A percentile compares a stretch with the other conserved stretches of the same genome.
Evolutionary conservation across 2,113 vertebrate genomes (phyloP).

Genomic region (Lepus timidus): DNA sequence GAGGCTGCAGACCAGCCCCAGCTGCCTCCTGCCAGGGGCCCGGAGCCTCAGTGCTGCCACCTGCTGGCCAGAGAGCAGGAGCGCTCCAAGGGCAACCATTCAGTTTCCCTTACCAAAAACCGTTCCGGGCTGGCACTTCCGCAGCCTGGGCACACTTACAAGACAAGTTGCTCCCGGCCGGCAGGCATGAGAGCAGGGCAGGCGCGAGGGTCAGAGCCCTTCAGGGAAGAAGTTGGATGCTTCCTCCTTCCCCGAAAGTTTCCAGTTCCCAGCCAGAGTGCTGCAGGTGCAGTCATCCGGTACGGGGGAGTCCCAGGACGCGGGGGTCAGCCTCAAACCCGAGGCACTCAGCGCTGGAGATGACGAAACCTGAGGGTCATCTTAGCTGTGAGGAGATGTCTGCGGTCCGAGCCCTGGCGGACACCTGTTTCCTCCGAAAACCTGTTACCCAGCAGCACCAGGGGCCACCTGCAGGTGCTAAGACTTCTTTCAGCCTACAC

Average conservation of each 20-base stretch:
- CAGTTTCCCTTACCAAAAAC: background rate
- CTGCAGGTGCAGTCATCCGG: no score
- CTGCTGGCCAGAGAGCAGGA: background rate
- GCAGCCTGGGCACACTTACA: background rate
- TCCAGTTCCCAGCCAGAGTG: background rate
- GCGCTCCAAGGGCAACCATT: no score
- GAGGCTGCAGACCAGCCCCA: background rate
- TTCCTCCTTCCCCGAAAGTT: background rate
- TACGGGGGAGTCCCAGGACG: no score
- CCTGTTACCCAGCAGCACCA: slow-evolving; percentile 70
- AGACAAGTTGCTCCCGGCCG: background rate
- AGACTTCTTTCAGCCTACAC: slow-evolving; percentile 75
- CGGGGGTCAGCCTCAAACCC: no score
- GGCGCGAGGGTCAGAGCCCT: background rate
- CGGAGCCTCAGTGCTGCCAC: background rate
- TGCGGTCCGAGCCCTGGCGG: slow-evolving; percentile 62
- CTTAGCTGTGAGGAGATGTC: slow-evolving; percentile 63
- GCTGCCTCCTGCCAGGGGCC: background rate
- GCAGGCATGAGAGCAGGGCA: background rate
- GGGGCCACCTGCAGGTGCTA: slow-evolving; percentile 79
- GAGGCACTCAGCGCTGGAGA: no score
- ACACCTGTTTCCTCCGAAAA: slow-evolving; percentile 60
- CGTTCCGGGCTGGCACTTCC: background rate
- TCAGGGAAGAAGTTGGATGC: background rate
- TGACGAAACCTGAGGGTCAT: background rate